Evolutionary conservation across 64 coral and sea anemone species (phyloP), one percentile per base, ranked within the genome.

Genomic region (Montipora capricornis): DNA sequence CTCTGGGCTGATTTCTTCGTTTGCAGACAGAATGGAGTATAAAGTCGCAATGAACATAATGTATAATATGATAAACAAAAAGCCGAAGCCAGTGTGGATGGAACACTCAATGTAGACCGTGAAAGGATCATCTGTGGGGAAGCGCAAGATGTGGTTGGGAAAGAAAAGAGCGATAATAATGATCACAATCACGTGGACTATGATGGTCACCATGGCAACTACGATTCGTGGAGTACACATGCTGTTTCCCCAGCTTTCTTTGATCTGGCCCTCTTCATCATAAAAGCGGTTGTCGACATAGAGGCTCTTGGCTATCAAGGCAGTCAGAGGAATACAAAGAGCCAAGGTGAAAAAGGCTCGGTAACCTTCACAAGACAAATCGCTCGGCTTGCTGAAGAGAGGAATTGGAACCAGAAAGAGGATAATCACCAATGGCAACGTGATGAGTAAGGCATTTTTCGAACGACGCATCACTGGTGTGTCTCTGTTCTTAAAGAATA

Each of bases 41-140:
- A 96, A 55, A 16, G 96, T 87, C 19, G 92, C 92, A 50, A 99
- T 6, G 12, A 82, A 46, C 62, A 99, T 91, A 49, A 91, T 88
- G 55, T 94, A 99, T 17, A 99, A 92, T 14, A 96, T 49, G 19
- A 94, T 74, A 6, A 96, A 48, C 84, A 96, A 68, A 44, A 99
- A 95, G 55, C 96, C 92, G 62, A 87, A 94, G 6, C 89, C 81
- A 6, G 89, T 92, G 79, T 99, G 98, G 47, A 81, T 80, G 17
- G 94, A 91, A 75, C 98, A 99, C 75, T 99, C 98, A 52, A 99
- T 87, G 86, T 96, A 99, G 24, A 95, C 92, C 0, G 94, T 91
- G 52, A 93, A 93, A 2, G 92, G 79, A 59, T 89, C 92, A 5
- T 92, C 80, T 0, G 95, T 94, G 0, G 92, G 75, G 29, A 87